phyloP scores from a whole-genome alignment of 2,113 vertebrate genomes.

The Rallus limicola region DNA sequence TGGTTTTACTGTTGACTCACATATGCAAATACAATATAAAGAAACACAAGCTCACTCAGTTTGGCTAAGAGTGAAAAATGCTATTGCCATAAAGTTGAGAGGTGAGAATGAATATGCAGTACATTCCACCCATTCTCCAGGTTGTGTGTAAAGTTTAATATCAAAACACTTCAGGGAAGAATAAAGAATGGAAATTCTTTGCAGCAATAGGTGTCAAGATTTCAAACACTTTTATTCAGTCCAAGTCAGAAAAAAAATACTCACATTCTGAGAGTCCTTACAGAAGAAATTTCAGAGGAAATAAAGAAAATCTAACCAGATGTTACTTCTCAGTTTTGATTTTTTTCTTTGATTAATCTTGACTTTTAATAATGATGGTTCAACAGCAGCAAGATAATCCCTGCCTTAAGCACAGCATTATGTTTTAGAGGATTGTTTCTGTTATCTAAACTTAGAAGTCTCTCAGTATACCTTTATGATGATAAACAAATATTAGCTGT shows the following conservation, averaged over 20 bases:
- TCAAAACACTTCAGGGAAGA: slow-evolving; percentile 1
- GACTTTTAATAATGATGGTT: neutral
- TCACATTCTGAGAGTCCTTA: neutral
- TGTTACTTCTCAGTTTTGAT: neutral
- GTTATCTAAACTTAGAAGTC: neutral
- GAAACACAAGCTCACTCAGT: neutral
- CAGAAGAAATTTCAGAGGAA: neutral
- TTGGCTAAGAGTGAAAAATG: neutral
- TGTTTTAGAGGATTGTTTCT: slow-evolving; percentile 23
- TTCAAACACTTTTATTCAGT: neutral
- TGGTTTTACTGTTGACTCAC: neutral
- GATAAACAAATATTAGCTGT: slow-evolving; percentile 32
- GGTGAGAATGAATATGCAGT: neutral
- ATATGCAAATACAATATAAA: neutral
- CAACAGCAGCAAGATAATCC: slow-evolving; percentile 2
- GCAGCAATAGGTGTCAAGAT: neutral
- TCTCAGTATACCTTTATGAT: neutral
- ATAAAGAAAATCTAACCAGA: neutral
- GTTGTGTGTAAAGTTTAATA: neutral
- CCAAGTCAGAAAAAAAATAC: neutral
- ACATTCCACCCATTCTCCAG: neutral
- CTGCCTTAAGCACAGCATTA: neutral
- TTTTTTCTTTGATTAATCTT: slow-evolving; percentile 16
- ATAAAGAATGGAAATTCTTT: neutral
- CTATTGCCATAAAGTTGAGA: neutral